phyloP scores from a whole-genome alignment of 2,113 vertebrate species.

The Pycnonotus jocosus region DNA sequence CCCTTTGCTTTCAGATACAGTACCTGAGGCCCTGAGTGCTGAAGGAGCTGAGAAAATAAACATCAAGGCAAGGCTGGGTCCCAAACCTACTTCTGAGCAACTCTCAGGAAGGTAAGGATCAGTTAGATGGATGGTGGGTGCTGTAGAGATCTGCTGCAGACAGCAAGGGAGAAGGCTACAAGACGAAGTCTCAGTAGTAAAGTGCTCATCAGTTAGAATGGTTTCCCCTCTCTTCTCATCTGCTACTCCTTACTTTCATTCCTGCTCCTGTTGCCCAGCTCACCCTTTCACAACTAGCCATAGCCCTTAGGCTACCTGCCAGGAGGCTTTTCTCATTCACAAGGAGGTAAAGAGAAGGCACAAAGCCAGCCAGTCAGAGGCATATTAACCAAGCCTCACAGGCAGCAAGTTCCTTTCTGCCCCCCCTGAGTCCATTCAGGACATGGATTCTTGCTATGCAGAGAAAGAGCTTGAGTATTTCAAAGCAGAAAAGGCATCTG shows the following conservation, averaged over 20 bases:
- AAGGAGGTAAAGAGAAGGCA: constrained; percentile 46
- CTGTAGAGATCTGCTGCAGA: not conserved
- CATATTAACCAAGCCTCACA: constrained; percentile 37
- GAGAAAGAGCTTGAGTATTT: constrained; percentile 4
- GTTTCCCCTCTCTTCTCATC: not conserved
- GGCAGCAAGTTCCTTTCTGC: not conserved
- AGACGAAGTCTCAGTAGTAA: not conserved
- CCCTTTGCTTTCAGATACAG: not conserved
- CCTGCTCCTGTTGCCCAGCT: constrained; percentile 19
- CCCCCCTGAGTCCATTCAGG: not conserved
- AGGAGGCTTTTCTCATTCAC: constrained; percentile 70
- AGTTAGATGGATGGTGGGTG: not conserved
- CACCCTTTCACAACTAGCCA: constrained; percentile 65
- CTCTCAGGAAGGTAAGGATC: not conserved
- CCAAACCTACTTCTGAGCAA: not conserved
- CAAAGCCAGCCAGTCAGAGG: constrained; percentile 58
- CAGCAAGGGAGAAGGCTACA: not conserved
- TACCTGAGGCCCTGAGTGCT: not conserved
- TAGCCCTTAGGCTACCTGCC: constrained; percentile 70
- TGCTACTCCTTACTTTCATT: constrained; percentile 2
- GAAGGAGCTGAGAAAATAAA: not conserved
- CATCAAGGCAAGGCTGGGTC: not conserved
- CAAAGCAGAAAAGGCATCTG: constrained; percentile 34
- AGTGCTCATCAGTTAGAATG: not conserved
- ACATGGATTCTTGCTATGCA: constrained; percentile 20